phyloP scores from a whole-genome alignment of 2,888 invertebrate species.

The Pseudococcus longispinus region DNA sequence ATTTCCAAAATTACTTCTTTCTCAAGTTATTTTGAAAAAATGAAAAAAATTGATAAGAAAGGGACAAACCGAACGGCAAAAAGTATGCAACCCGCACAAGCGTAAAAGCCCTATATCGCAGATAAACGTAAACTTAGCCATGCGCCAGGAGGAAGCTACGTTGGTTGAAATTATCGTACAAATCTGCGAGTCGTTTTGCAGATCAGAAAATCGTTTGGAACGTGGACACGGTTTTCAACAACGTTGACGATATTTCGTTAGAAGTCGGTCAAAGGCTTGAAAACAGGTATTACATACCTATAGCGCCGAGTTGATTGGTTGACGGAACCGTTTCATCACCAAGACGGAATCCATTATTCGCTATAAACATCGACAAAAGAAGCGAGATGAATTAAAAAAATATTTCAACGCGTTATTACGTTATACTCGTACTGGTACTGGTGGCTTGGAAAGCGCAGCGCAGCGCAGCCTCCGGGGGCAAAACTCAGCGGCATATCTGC shows the following conservation, averaged over 20 bases:
- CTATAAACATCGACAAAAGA: background rate
- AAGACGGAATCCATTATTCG: background rate
- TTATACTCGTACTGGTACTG: background rate
- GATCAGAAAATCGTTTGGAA: too few relatives aligned
- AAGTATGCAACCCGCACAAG: too few relatives aligned
- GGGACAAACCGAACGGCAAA: too few relatives aligned
- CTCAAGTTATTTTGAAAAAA: too few relatives aligned
- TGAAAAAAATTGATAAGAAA: too few relatives aligned
- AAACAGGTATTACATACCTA: background rate
- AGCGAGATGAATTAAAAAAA: background rate
- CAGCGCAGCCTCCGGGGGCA: background rate
- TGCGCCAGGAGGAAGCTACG: too few relatives aligned
- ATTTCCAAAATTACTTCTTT: too few relatives aligned
- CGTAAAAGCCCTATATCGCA: too few relatives aligned
- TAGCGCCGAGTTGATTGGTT: background rate
- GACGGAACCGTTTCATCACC: background rate
- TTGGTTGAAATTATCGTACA: too few relatives aligned
- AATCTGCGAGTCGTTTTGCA: too few relatives aligned
- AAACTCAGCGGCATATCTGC: slow-evolving; percentile 42
- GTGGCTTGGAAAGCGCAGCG: background rate
- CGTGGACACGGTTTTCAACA: background rate
- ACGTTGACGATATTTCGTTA: background rate
- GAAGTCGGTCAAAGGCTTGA: background rate
- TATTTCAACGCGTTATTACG: background rate
- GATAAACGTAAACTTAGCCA: too few relatives aligned